Evolutionary conservation across 2,113 vertebrate genomes (phyloP).

Genomic region (Hyla sarda): DNA sequence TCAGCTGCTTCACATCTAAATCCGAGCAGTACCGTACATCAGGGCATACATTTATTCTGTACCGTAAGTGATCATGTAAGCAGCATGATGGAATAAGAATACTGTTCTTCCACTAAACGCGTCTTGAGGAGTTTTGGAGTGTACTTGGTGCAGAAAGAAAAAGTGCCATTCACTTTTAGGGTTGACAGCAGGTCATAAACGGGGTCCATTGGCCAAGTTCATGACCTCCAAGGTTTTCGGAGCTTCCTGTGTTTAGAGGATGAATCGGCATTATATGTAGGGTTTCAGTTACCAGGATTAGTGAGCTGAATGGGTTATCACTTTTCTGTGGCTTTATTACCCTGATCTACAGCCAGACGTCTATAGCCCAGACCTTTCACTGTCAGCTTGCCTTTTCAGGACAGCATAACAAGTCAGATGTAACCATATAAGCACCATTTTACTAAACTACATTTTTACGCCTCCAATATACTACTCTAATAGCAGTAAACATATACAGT

Average conservation of each 20-base stretch:
- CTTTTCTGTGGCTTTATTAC: not conserved
- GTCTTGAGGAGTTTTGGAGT: no score
- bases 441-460: no score
- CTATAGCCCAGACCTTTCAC: not conserved
- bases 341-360: not conserved
- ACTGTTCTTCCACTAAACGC: not conserved
- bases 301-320: not conserved
- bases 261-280: not conserved
- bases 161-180: not conserved
- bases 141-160: not conserved
- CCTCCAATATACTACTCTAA: no score
- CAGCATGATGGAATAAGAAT: no score
- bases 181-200: not conserved
- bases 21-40: no score
- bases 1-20: no score
- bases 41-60: no score
- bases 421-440: no score
- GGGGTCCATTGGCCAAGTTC: not conserved
- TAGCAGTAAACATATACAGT: no score
- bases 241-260: not conserved
- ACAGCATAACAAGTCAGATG: not conserved
- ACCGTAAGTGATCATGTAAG: no score
- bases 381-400: not conserved
- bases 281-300: constrained; percentile 16
- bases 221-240: not conserved